phyloP scores from a whole-genome alignment of 2,888 invertebrate species.

The Morpho helenor region DNA sequence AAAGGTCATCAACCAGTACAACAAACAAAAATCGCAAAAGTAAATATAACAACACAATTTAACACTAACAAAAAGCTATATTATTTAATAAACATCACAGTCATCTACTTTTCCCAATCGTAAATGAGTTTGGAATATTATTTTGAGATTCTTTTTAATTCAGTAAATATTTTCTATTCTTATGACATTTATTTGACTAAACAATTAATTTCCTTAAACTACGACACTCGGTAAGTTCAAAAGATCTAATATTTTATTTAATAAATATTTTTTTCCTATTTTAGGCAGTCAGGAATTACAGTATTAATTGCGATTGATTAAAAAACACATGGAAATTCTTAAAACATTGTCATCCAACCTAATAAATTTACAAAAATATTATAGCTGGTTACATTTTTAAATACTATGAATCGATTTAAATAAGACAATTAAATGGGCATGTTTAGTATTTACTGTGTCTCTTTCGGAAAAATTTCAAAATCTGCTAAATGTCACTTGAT shows the following conservation, averaged over 20 bases:
- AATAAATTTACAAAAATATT: too few relatives aligned
- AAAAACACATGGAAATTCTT: too few relatives aligned
- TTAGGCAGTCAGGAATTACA: too few relatives aligned
- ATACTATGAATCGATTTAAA: too few relatives aligned
- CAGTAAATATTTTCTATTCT: slow-evolving; percentile 38
- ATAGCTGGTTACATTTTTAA: too few relatives aligned
- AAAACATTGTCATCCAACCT: too few relatives aligned
- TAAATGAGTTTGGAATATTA: slow-evolving; percentile 49
- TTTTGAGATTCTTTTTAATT: slow-evolving; percentile 53
- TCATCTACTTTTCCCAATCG: slow-evolving; percentile 58
- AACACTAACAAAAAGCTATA: slow-evolving; percentile 49
- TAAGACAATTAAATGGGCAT: too few relatives aligned
- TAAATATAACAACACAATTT: slow-evolving; percentile 28
- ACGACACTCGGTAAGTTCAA: slow-evolving; percentile 52
- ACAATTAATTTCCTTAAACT: slow-evolving; percentile 44
- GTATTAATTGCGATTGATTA: too few relatives aligned
- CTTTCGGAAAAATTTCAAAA: too few relatives aligned
- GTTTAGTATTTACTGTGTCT: too few relatives aligned
- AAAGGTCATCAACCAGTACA: background rate
- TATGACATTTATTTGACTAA: slow-evolving; percentile 50
- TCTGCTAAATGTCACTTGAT: too few relatives aligned
- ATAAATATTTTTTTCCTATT: too few relatives aligned
- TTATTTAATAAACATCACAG: slow-evolving; percentile 64
- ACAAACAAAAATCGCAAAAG: slow-evolving; percentile 21
- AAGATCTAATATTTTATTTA: background rate